These are phyloP conservation scores for Luehdorfia chinensis DNA, from an alignment of 1,140 invertebrate genomes.

Conservation along the genomic window DNA sequence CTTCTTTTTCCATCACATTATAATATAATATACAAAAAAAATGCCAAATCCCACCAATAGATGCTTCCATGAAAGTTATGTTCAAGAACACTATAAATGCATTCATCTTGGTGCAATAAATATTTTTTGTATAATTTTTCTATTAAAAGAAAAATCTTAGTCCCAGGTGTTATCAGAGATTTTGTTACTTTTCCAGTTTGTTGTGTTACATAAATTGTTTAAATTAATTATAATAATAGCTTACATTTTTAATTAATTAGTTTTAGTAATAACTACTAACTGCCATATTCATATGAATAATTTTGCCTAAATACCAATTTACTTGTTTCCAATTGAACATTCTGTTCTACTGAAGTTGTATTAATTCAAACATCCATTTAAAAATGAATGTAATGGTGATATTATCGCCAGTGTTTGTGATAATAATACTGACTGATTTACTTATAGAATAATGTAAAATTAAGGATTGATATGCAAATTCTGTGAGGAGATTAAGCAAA, in stretches of 20 bases:
- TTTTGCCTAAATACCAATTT: constrained; percentile 5
- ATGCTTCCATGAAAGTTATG: no score
- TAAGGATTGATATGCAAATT: constrained; percentile 1
- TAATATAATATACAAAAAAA: no score
- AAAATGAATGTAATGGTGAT: neutral
- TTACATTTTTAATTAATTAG: constrained; percentile 2
- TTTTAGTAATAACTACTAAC: constrained; percentile 8
- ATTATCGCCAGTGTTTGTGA: constrained; percentile 5
- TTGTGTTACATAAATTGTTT: constrained; percentile 11
- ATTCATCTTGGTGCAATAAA: no score
- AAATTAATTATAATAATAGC: neutral
- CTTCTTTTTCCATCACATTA: no score
- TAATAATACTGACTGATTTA: constrained; percentile 13
- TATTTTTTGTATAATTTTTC: neutral
- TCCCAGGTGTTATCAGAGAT: neutral
- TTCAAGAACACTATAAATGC: no score
- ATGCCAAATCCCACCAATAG: no score
- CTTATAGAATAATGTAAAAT: constrained; percentile 4
- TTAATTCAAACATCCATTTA: neutral
- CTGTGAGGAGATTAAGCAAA: constrained; percentile 11
- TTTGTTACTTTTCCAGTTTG: constrained; percentile 5
- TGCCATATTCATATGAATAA: constrained; percentile 16
- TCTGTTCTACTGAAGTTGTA: neutral
- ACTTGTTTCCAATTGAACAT: neutral
- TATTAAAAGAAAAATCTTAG: constrained; percentile 1